Base-by-base conservation (phyloP, 2,888 invertebrate species). In the Euproctis similis region DNA sequence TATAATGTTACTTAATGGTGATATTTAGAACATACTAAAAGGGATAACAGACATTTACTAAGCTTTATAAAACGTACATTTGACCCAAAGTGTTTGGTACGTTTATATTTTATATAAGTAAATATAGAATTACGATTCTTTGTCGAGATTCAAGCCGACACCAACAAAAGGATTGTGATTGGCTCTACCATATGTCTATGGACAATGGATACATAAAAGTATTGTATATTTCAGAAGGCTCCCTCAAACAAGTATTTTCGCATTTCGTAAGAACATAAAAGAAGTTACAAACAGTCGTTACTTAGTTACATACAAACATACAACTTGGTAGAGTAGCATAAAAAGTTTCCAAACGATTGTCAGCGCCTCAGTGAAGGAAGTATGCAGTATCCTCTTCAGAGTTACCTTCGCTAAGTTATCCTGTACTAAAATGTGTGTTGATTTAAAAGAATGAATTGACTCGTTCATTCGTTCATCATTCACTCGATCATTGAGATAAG, bases 191-290 rank as follows among this genome's bases (percentile, higher is more conserved):
- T 57, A 55, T 52, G 31, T 40, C 33, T 35, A n/a, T 38, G 59
- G 56, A 80, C 77, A 80, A 80, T 77, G 59, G n/a, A 65, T 37
- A 66, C 75, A 78, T 80, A 78, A 78, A 76, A 46, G 60, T 64
- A n/a, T 69, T 65, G 60, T 59, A 59, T 62, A 58, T 59, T 65
- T 61, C 62, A 63, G 55, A 50, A 50, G 44, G 46, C 48, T n/a
- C n/a, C 58, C 47, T 62, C 58, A 58, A 66, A 64, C 61, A 59
- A 64, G 60, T 62, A 63, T 75, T 74, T 64, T 66, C 60, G 49
- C 58, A 55, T 61, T 61, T 53, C 43, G 55, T 50, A 47, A 39
- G 48, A 44, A 57, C 55, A 50, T 68, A 59, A 71, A 62, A 46
- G 47, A 48, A 39, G 45, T 54, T 63, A 74, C 72, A 75, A 75